A percentile compares a stretch with the other conserved stretches of the same genome.
These are phyloP conservation scores for Zaprionus inermis DNA, from an alignment of 1,140 invertebrate genomes.

Conservation along the genomic window DNA sequence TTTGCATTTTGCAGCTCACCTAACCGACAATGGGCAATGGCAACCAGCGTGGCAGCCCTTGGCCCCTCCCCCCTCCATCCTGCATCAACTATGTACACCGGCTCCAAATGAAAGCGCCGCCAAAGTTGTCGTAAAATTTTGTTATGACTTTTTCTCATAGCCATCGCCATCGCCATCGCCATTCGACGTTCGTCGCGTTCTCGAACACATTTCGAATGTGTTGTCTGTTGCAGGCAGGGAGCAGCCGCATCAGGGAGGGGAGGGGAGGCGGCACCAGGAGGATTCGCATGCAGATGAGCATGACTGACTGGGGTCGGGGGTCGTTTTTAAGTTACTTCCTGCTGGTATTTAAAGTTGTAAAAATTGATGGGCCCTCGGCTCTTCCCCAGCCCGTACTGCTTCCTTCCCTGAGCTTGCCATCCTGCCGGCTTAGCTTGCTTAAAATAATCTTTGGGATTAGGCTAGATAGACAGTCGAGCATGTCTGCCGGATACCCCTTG, in stretches of 20 bases:
- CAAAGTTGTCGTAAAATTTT: constrained; percentile 82
- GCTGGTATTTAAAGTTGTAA: constrained; percentile 80
- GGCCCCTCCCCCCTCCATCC: background rate
- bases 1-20: constrained; percentile 73
- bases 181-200: constrained; percentile 37
- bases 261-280: background rate
- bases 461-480: too few species aligned
- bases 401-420: background rate
- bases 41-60: constrained; percentile 24
- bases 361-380: constrained; percentile 66
- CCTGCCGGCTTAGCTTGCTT: background rate
- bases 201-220: constrained; percentile 65
- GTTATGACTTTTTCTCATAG: constrained; percentile 82
- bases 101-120: constrained; percentile 68
- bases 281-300: constrained; percentile 18
- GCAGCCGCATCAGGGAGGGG: too few species aligned
- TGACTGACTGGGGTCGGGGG: background rate
- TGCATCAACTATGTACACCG: constrained; percentile 32
- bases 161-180: constrained; percentile 37
- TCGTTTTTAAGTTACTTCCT: constrained; percentile 70
- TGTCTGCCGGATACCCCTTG: too few species aligned
- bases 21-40: constrained; percentile 42
- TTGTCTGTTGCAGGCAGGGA: constrained; percentile 29
- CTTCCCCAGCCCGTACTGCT: background rate
- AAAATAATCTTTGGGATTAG: background rate